phyloP scores from a whole-genome alignment of 2,888 invertebrate genomes.

The Calameuta pallipes region DNA sequence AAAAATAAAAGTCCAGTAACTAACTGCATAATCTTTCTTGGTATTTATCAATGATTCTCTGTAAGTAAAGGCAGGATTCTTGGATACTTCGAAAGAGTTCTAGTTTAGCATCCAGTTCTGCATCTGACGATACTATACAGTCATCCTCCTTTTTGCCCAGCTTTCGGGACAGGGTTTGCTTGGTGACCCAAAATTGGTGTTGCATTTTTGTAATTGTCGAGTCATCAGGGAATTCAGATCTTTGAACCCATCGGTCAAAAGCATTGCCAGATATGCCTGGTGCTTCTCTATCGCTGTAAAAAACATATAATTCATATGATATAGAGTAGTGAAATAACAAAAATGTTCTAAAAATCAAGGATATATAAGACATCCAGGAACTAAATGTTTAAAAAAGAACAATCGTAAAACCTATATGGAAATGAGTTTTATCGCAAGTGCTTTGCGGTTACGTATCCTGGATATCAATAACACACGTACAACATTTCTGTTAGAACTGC shows the following conservation, averaged over 20 bases:
- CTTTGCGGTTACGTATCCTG: not conserved
- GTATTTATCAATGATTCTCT: conserved; percentile 90
- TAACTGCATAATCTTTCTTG: conserved; percentile 90
- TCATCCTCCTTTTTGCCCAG: conserved; percentile 98
- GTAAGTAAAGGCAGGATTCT: conserved; percentile 87
- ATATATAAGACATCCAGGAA: not conserved
- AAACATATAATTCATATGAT: conserved; percentile 4
- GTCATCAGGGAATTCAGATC: conserved; percentile 61
- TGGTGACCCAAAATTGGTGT: conserved; percentile 98
- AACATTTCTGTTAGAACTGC: not conserved
- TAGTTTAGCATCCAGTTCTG: conserved; percentile 95
- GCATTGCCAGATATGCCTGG: conserved; percentile 59
- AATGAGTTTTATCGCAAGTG: not conserved
- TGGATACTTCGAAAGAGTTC: conserved; percentile 93
- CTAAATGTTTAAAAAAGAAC: not conserved
- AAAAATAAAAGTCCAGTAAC: conserved; percentile 35
- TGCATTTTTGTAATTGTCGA: conserved; percentile 78
- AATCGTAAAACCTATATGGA: not conserved
- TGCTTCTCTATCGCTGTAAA: conserved; percentile 48
- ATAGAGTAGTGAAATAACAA: not conserved
- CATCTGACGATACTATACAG: conserved; percentile 95
- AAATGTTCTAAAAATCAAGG: not conserved
- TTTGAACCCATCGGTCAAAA: conserved; percentile 69
- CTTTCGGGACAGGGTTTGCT: conserved; percentile 92
- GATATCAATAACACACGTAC: not conserved